Evolutionary conservation across 2,888 invertebrate species (phyloP).

Genomic region (Antheraea yamamai): DNA sequence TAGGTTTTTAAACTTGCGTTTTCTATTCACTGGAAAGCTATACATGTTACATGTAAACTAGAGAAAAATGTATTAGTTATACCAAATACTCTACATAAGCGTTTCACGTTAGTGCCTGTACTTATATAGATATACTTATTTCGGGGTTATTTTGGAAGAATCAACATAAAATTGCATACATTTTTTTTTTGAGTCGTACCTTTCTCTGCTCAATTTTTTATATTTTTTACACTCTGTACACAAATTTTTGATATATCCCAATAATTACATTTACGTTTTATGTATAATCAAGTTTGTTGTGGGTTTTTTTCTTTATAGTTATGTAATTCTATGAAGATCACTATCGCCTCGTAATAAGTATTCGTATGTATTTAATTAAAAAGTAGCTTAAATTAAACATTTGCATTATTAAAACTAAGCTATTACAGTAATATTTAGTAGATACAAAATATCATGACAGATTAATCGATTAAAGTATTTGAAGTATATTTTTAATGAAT

Average conservation of each 20-base stretch:
- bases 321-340: not conserved
- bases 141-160: not conserved
- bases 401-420: not conserved
- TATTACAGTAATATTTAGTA: not conserved
- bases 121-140: not conserved
- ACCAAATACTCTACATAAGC: constrained; percentile 4
- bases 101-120: constrained; percentile 13
- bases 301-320: not conserved
- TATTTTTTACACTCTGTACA: not conserved
- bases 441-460: not conserved
- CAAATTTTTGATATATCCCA: not conserved
- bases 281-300: too few relatives aligned
- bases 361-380: not conserved
- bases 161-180: not conserved
- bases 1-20: constrained; percentile 32
- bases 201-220: too few relatives aligned
- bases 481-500: not conserved
- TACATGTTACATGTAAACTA: constrained; percentile 14
- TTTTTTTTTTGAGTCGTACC: too few relatives aligned
- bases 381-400: not conserved
- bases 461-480: not conserved
- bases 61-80: constrained; percentile 28
- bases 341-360: not conserved
- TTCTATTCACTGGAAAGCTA: constrained; percentile 43
- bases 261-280: not conserved